A percentile compares a stretch with the other conserved stretches of the same genome.
phyloP scores from a whole-genome alignment of 2,888 invertebrate species.

The Bruchidius siliquastri region DNA sequence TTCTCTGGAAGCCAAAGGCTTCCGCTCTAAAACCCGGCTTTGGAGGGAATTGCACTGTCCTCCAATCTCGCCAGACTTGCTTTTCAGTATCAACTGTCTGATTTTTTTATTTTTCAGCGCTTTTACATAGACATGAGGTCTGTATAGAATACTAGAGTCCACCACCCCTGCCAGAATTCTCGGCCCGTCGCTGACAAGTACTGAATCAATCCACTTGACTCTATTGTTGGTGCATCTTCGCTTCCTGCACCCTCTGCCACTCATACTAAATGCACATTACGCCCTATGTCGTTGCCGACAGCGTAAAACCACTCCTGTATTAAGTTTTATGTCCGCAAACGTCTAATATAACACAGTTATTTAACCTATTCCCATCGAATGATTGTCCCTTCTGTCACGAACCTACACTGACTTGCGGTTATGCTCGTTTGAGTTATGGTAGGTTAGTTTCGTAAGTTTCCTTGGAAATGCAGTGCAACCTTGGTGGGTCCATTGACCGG shows the following conservation, averaged over 20 bases:
- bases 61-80: too few species aligned
- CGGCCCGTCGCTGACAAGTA: too few species aligned
- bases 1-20: background rate
- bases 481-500: background rate
- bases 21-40: too few species aligned
- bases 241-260: too few species aligned
- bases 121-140: too few species aligned
- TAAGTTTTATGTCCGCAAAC: background rate
- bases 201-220: too few species aligned
- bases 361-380: background rate
- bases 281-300: background rate
- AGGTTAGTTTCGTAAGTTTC: background rate
- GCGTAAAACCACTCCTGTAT: background rate
- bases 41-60: too few species aligned
- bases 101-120: too few species aligned
- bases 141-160: too few species aligned
- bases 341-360: background rate
- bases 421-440: background rate
- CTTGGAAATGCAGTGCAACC: background rate
- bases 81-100: too few species aligned
- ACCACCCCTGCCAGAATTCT: too few species aligned
- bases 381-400: background rate
- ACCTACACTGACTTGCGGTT: background rate
- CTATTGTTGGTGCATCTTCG: too few species aligned
- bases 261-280: background rate